A percentile compares a stretch with the other conserved stretches of the same genome.
These are phyloP conservation scores for Ciconia nigra DNA, from an alignment of 2,797 vertebrate genomes.

Conservation along the genomic window DNA sequence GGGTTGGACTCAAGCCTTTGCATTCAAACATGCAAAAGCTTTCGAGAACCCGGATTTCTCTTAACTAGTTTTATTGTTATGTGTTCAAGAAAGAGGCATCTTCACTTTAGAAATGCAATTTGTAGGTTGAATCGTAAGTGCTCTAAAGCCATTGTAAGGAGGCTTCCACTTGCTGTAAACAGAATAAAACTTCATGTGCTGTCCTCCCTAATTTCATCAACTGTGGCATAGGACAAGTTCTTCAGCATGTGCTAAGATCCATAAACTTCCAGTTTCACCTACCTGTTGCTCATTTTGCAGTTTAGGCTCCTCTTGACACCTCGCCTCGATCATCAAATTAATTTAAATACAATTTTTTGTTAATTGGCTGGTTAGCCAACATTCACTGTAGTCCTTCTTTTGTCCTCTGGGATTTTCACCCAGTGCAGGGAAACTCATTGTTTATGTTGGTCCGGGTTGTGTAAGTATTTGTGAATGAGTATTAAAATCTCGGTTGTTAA, in stretches of 20 bases:
- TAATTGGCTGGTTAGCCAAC: background rate
- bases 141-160: background rate
- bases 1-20: background rate
- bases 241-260: background rate
- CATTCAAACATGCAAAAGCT: background rate
- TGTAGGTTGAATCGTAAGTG: background rate
- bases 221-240: fast-evolving
- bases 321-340: background rate
- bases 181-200: background rate
- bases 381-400: background rate
- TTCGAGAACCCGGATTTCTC: background rate
- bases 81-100: background rate
- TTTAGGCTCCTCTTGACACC: background rate
- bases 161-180: background rate
- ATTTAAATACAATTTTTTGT: background rate
- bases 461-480: background rate
- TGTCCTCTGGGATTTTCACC: background rate
- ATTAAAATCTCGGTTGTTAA: background rate
- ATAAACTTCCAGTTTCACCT: background rate
- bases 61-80: background rate
- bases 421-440: fast-evolving
- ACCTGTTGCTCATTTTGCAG: background rate
- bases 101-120: background rate
- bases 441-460: background rate
- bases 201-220: background rate